Evolutionary conservation across 1,140 invertebrate genomes (phyloP).

Genomic region (Drosophila melanogaster): Release_6_plus_ISO1_MT NT_037436.4:1062001-1062500

Average conservation of each 20-base stretch:
- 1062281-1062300: slow-evolving; percentile 25
- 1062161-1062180: slow-evolving; percentile 7
- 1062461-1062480: not conserved
- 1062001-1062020: not conserved
- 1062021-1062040: not conserved
- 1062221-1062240: slow-evolving; percentile 4
- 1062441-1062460: slow-evolving; percentile 16
- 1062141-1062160: slow-evolving; percentile 51
- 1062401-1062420: slow-evolving; percentile 15
- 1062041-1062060: slow-evolving; percentile 23
- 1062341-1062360: slow-evolving; percentile 71
- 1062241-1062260: slow-evolving; percentile 29
- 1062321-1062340: slow-evolving; percentile 21
- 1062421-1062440: slow-evolving; percentile 5
- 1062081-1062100: slow-evolving; percentile 17
- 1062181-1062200: slow-evolving; percentile 26
- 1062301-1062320: not conserved
- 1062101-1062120: slow-evolving; percentile 52
- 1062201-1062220: slow-evolving; percentile 39
- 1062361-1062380: slow-evolving; percentile 57
- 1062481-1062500: slow-evolving; percentile 61
- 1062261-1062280: slow-evolving; percentile 33
- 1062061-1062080: not conserved
- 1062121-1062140: slow-evolving; percentile 72
- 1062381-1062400: slow-evolving; percentile 63